Evolutionary conservation across 2,797 vertebrate species (phyloP).

Genomic region (Loriculus beryllinus): DNA sequence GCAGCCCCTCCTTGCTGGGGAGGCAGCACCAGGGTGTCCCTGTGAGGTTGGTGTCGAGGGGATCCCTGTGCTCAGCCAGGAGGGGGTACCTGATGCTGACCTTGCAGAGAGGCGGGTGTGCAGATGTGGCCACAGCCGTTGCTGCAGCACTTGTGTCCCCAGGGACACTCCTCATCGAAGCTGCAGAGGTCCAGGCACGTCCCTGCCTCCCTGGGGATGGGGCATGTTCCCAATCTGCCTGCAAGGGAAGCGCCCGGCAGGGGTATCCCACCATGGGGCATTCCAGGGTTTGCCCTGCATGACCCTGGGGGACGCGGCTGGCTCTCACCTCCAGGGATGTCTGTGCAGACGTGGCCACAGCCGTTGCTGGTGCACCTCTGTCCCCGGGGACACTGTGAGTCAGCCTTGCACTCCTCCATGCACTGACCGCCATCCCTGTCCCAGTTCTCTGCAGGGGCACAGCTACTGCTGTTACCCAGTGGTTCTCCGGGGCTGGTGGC

Average conservation of each 20-base stretch:
- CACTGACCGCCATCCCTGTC: neutral
- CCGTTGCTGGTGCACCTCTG: neutral
- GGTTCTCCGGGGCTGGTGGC: fast-evolving
- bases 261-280: neutral
- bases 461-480: neutral
- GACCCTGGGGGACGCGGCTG: fast-evolving
- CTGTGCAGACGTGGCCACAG: neutral
- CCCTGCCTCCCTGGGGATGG: fast-evolving
- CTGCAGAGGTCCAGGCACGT: neutral
- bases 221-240: slow-evolving; percentile 10
- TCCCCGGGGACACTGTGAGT: neutral
- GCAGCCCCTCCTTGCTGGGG: neutral
- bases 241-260: neutral
- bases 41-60: neutral
- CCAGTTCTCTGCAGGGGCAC: neutral
- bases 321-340: neutral
- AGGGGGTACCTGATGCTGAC: neutral
- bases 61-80: fast-evolving
- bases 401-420: neutral
- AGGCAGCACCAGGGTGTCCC: neutral
- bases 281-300: fast-evolving
- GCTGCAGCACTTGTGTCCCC: slow-evolving; percentile 50
- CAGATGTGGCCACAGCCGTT: neutral
- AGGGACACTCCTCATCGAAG: neutral
- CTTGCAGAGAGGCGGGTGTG: neutral